phyloP scores from a whole-genome alignment of 2,888 invertebrate genomes.

The Apamea monoglypha region DNA sequence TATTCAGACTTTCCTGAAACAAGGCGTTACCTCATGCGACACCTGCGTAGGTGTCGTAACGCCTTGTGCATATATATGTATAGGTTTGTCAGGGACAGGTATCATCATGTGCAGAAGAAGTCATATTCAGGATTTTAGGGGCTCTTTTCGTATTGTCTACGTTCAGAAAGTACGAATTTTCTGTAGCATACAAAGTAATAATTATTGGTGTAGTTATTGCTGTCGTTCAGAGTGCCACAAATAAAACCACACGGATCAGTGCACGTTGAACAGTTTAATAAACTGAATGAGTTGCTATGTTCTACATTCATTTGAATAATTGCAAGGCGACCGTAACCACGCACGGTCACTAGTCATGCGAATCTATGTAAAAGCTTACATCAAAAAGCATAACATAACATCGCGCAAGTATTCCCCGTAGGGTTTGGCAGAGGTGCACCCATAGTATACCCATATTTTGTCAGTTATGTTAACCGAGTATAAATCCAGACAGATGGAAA shows the following conservation, averaged over 20 bases:
- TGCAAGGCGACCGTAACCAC: slow-evolving; percentile 11
- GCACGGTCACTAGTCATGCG: background rate
- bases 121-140: background rate
- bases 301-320: slow-evolving; percentile 28
- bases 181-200: background rate
- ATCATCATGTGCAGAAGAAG: background rate
- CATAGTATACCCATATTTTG: background rate
- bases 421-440: background rate
- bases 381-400: slow-evolving; percentile 1
- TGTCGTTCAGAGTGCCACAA: background rate
- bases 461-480: background rate
- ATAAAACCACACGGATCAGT: background rate
- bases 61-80: too few species aligned
- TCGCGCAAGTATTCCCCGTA: too few species aligned
- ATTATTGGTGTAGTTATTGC: background rate
- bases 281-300: slow-evolving; percentile 1
- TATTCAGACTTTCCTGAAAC: background rate
- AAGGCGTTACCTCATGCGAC: background rate
- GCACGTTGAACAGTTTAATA: background rate
- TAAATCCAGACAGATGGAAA: background rate
- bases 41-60: background rate
- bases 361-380: slow-evolving; percentile 16
- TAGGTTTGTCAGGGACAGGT: background rate
- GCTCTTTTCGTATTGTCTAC: background rate
- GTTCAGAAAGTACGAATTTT: background rate